Evolutionary conservation across 2,888 invertebrate species (phyloP).

Genomic region (Mesorhabditis belari): DNA sequence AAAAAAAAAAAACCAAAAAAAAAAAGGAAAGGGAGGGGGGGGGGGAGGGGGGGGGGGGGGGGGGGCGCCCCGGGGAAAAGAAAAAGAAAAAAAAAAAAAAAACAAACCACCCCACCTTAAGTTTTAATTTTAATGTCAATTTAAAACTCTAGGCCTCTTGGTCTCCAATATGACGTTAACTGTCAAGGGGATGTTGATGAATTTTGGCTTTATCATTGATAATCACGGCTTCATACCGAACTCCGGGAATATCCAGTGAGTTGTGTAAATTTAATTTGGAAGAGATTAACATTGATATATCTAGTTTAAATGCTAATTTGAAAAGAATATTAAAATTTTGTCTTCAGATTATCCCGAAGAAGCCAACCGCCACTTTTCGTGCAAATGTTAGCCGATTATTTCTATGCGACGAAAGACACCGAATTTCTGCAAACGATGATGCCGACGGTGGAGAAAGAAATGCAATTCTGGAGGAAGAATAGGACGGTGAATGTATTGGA

Average conservation of each 20-base stretch:
- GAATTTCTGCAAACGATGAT: constrained; percentile 32
- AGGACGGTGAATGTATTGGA: constrained; percentile 45
- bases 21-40: too few relatives aligned
- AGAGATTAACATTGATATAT: background rate
- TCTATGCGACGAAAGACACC: constrained; percentile 67
- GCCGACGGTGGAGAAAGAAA: constrained; percentile 54
- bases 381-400: constrained; percentile 71
- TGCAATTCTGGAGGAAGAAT: constrained; percentile 75
- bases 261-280: background rate
- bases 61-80: too few relatives aligned
- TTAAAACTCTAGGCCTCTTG: constrained; percentile 64
- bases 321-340: constrained; percentile 5
- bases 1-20: too few relatives aligned
- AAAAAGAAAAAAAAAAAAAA: too few relatives aligned
- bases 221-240: constrained; percentile 68
- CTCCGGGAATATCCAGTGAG: constrained; percentile 77
- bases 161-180: constrained; percentile 76
- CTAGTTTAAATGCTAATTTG: background rate
- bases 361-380: constrained; percentile 58
- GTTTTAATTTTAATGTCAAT: too few relatives aligned
- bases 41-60: too few relatives aligned
- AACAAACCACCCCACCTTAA: too few relatives aligned
- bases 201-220: constrained; percentile 74
- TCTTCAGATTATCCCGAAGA: constrained; percentile 44
- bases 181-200: constrained; percentile 73